Base-by-base conservation (phyloP, 2,113 vertebrate genomes). In the Tetrax tetrax region DNA sequence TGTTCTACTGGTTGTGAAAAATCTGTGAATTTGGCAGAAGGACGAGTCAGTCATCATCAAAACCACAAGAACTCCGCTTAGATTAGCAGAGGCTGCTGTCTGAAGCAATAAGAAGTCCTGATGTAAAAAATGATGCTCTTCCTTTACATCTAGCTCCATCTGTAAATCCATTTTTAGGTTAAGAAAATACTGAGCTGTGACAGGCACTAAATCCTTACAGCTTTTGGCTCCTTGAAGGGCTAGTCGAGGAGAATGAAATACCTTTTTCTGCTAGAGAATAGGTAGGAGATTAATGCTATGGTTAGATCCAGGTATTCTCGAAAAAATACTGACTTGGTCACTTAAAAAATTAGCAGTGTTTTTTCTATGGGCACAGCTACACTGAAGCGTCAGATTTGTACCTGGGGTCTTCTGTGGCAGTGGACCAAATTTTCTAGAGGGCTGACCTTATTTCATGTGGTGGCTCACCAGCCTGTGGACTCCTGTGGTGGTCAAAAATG, bases 151-250 rank as follows among this genome's bases (percentile, higher is more conserved):
- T 51, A 60, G 23, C 51, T 87, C 77, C 74, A 56, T 81, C 70
- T 91, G 89, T 69, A 89, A 89, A 81, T 75, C 53, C 10, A 10
- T 51, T 95, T 93, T 90, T 93, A 70, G 28, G 24, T 87, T 89
- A 43, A 66, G 79, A 88, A 96, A 82, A 76, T 78, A 87, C 45
- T 35, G 77, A 87, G 8, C 38, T 91, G 6, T 43, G 80, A 37
- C 27, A 63, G 48, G 29, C 87, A 64, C 19, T 31, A 50, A 78
- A 71, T 84, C 43, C n/a, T 87, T 56, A 43, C 17, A 53, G 45
- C 7, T 10, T 71, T 89, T 81, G 51, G 8, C 7, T 94, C 27
- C 75, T 33, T 33, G 33, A 71, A 68, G 43, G 61, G 66, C 56
- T 90, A 85, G 54, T 57, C 53, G 43, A 83, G 59, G 48, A 23